Evolutionary conservation across 2,888 invertebrate genomes (phyloP).

Genomic region (Ypsolopha scabrella): DNA sequence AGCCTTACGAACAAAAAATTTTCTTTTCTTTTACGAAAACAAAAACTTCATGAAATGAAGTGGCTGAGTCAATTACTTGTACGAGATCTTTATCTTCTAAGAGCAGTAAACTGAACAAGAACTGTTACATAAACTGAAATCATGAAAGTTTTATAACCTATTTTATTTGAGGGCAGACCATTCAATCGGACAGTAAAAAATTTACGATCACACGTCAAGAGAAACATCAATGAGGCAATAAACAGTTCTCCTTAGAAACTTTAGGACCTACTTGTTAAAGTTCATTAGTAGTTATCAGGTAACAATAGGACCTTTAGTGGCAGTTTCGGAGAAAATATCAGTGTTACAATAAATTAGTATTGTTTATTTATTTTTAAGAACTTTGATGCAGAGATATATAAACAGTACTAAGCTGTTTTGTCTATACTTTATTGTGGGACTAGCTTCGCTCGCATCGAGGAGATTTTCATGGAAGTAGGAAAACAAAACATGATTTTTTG

Average conservation of each 20-base stretch:
- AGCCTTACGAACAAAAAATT: too few relatives aligned
- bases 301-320: background rate
- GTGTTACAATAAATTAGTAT: too few relatives aligned
- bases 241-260: constrained; percentile 49
- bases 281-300: constrained; percentile 37
- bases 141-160: constrained; percentile 64
- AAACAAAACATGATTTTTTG: too few relatives aligned
- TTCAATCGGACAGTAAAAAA: constrained; percentile 64
- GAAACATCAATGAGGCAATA: constrained; percentile 65
- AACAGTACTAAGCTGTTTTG: too few relatives aligned
- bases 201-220: constrained; percentile 66
- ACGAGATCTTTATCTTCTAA: background rate
- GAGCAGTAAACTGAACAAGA: constrained; percentile 59
- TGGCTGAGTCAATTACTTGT: background rate
- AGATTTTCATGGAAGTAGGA: too few relatives aligned
- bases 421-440: too few relatives aligned
- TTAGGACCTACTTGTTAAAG: constrained; percentile 46
- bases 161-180: constrained; percentile 65
- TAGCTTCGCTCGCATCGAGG: too few relatives aligned
- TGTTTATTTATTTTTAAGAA: too few relatives aligned
- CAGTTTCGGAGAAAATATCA: too few relatives aligned
- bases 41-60: background rate
- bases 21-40: too few relatives aligned
- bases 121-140: constrained; percentile 57
- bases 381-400: too few relatives aligned